Base-by-base conservation (phyloP, 2,888 invertebrate species). In the Andrena fulva region DNA sequence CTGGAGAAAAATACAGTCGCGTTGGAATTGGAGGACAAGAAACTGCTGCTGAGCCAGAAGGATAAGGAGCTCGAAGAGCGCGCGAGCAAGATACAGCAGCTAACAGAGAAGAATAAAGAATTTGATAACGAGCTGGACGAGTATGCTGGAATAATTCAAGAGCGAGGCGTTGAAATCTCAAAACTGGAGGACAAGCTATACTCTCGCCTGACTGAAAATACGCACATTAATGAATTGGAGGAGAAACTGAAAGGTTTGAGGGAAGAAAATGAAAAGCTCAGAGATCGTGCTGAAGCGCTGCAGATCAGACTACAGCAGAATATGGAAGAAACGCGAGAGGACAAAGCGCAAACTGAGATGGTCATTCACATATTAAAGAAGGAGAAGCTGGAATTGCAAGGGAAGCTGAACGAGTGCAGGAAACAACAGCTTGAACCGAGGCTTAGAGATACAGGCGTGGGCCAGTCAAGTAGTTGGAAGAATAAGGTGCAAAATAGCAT, bases 41-140 rank as follows among this genome's bases (percentile, higher is more conserved):
- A 92, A 60, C 91, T 94, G 8, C 90, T 92, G 1, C 84, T 95
- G 31, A 81, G 90, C 0, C 83, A 90, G 0, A 94, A 94, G 69
- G 94, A 93, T 56, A 92, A 91, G 29, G 94, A 93, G 16, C 93
- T 94, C 80, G 92, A 93, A 50, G 94, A 94, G 1, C 79, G 95
- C 33, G 94, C 94, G 50, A 94, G 93, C 0, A 94, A 95, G 87
- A 95, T 91, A n/a, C 75, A 92, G 2, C 91, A 93, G 24, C 88
- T 95, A 6, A 91, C 90, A 42, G 86, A 90, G 35, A 92, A 93
- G n/a, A 94, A 94, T 89, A 92, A 93, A 33, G 95, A 95, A 1
- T 84, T 95, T 60, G 95, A 95, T 72, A 94, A 94, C 0, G 95
- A 95, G 89, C 94, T 95, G 86, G 95, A 95, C 1, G 91, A 91